phyloP scores from a whole-genome alignment of 2,888 invertebrate genomes.

The Pachycephus smyrnensis region DNA sequence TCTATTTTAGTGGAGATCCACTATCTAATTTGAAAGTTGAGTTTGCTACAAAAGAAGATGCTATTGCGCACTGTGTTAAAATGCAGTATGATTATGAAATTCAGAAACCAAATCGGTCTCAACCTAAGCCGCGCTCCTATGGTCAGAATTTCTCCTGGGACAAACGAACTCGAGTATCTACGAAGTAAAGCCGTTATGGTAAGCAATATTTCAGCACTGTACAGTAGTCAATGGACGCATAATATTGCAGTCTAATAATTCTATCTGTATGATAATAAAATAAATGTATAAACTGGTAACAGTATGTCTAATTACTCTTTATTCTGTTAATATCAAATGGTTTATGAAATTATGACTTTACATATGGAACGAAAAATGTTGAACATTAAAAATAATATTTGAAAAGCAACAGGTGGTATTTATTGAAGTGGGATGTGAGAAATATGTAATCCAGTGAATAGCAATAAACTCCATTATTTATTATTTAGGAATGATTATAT shows the following conservation, averaged over 20 bases:
- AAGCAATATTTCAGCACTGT: neutral
- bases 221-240: neutral
- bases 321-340: neutral
- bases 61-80: constrained; percentile 91
- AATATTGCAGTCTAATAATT: neutral
- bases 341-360: neutral
- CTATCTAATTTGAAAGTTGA: constrained; percentile 90
- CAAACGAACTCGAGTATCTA: constrained; percentile 92
- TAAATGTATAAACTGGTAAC: neutral
- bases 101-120: constrained; percentile 79
- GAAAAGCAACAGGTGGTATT: neutral
- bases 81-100: constrained; percentile 94
- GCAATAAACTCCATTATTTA: constrained; percentile 55
- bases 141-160: constrained; percentile 97
- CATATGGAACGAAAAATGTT: neutral
- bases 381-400: neutral
- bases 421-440: neutral
- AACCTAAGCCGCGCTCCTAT: constrained; percentile 88
- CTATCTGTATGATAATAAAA: neutral
- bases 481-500: constrained; percentile 55
- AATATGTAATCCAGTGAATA: constrained; percentile 14
- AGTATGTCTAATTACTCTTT: neutral
- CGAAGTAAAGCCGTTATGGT: constrained; percentile 77
- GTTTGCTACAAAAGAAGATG: constrained; percentile 86
- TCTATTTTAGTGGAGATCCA: constrained; percentile 86